Evolutionary conservation across 2,888 invertebrate genomes (phyloP), one percentile per base, ranked within the genome.

Genomic region (Petrolisthes manimaculis): DNA sequence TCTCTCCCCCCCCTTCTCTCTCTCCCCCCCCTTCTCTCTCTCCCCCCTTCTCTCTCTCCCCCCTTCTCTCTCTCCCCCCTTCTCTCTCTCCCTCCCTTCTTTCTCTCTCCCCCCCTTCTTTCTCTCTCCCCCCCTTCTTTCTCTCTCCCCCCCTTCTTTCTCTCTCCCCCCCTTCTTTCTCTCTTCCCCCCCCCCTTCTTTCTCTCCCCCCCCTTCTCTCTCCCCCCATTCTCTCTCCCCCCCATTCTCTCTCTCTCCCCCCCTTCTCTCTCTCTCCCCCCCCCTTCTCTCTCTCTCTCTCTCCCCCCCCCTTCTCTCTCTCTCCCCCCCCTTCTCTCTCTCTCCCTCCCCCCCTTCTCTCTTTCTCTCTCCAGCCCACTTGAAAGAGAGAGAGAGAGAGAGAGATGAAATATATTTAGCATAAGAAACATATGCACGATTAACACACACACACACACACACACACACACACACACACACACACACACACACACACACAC

Each of bases 171-270:
- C 14, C 84, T 37, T 74, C 21, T 14, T 55, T 56, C 9, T 51
- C 51, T 51, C 14, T 12, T 24, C 61, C 21, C 56, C 21, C 55
- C n/a, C 55, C 51, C 55, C 5, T 8, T 53, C 54, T 51, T 12
- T 37, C 83, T 61, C 82, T n/a, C 61, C 1, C 82, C 24, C 67
- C 12, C 54, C 55, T 2, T 5, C n/a, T 80, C 4, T 55, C 18
- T 54, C 21, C 83, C 53, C 69, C 53, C 67, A 69, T 69, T 83
- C 83, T 83, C 69, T 83, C 67, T 83, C 83, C 69, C 69, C 37
- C 53, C 69, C 67, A 21, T 21, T 37, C 24, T 69, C 53, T 83
- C 61, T 61, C 14, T 61, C 14, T 6, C 14, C 6, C 6, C 14
- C 14, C 61, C 61, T 61, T 61, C 61, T 14, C 14, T 61, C 61